phyloP scores from a whole-genome alignment of 2,797 vertebrate genomes.

The Luscinia luscinia region DNA sequence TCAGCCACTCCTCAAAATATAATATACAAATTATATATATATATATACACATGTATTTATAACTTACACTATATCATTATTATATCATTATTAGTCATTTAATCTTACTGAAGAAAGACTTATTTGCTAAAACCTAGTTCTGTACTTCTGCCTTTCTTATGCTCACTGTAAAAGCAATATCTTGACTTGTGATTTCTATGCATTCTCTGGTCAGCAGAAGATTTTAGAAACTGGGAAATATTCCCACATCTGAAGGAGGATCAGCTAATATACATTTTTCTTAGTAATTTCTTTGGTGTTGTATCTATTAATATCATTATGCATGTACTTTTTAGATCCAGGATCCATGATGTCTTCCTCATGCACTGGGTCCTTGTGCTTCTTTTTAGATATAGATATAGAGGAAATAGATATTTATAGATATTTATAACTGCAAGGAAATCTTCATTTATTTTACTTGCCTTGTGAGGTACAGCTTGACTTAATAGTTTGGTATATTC shows the following conservation, averaged over 20 bases:
- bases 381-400: neutral
- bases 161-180: neutral
- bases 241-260: fast-evolving
- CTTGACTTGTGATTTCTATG: neutral
- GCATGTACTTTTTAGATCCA: neutral
- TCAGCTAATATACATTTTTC: neutral
- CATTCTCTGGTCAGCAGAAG: neutral
- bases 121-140: neutral
- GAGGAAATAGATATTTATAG: neutral
- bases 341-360: neutral
- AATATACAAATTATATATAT: no score
- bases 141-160: neutral
- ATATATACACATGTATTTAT: neutral
- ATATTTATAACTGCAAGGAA: neutral
- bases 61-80: neutral
- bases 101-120: neutral
- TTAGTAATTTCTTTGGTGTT: fast-evolving
- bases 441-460: neutral
- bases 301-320: neutral
- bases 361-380: fast-evolving
- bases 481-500: neutral
- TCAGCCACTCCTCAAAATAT: neutral
- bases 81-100: neutral
- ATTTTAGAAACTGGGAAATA: neutral
- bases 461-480: neutral